Base-by-base conservation (phyloP, 2,888 invertebrate species). In the Saturnia japonica region DNA sequence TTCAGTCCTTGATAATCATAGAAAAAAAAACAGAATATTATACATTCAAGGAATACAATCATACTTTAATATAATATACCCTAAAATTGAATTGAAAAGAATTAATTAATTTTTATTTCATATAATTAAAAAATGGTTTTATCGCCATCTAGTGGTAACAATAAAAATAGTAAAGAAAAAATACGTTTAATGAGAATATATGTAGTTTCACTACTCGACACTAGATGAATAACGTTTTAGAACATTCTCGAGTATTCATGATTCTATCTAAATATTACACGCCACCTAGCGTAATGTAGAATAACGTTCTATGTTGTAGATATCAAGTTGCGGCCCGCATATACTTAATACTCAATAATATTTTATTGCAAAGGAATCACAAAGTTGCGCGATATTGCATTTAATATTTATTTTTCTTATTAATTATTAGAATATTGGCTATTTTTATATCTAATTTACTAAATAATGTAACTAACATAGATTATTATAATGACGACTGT, bases 181-280 rank as follows among this genome's bases (percentile, higher is more conserved):
- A 28, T 14, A 25, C n/a, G 2, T 6, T 8, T 19, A 47, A n/a
- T 47, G 19, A 25, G 2, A 60, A 28, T 14, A 67, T 8, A 28
- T 60, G 28, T 60, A 57, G 42, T 70, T 60, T 28, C 14, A 71
- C 88, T 85, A 87, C 74, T 86, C 74, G 62, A 64, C 75, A 75
- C 73, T 72, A 88, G 88, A 81, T 28, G 57, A 4, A 82, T 34
- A 42, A 22, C 7, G 43, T 62, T 76, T 67, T 68, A 68, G 76
- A 79, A 72, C n/a, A 22, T 78, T 80, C 79, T 75, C 51, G 80
- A 80, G 70, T 11, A 9, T 7, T 43, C 22, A 19, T n/a, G 0
- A 43, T n/a, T 16, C 19, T 1, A 34, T 0, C 45, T 16, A 7
- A 54, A 22, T 54, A 25, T 22, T 16, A 60, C 4, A 12, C 60